Evolutionary conservation across 2,113 vertebrate species (phyloP).

Genomic region (Varanus salvator): DNA sequence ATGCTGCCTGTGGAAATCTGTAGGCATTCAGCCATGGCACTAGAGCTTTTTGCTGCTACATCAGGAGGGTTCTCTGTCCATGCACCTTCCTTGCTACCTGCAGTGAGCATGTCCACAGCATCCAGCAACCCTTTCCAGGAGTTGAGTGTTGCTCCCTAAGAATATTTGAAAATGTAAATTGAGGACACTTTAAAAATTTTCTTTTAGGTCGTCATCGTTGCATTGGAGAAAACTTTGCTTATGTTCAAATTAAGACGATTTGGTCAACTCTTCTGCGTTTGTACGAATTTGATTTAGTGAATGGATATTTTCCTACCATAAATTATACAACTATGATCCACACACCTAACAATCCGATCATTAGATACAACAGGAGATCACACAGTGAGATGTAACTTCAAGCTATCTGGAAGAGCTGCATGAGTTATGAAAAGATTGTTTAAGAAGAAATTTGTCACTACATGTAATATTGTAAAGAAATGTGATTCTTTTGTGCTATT

Average conservation of each 20-base stretch:
- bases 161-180: background rate
- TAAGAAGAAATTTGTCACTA: background rate
- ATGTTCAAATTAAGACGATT: conserved; percentile 97
- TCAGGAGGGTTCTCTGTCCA: background rate
- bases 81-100: background rate
- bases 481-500: conserved; percentile 1
- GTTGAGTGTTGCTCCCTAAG: background rate
- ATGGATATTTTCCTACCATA: conserved; percentile 92
- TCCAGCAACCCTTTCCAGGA: background rate
- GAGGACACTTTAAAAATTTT: background rate
- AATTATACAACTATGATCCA: conserved; percentile 99
- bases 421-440: conserved; percentile 15
- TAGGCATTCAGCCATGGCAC: too few species aligned
- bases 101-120: background rate
- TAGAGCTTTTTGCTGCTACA: background rate
- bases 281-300: conserved; percentile 91
- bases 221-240: conserved; percentile 98
- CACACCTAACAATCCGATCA: conserved; percentile 91
- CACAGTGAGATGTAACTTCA: conserved; percentile 53
- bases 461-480: conserved; percentile 35
- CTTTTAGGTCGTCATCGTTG: conserved; percentile 94
- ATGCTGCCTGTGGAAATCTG: too few species aligned
- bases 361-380: conserved; percentile 86
- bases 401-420: conserved; percentile 27
- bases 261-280: conserved; percentile 94